Evolutionary conservation across 2,888 invertebrate species (phyloP).

Genomic region (Hymenopus coronatus): DNA sequence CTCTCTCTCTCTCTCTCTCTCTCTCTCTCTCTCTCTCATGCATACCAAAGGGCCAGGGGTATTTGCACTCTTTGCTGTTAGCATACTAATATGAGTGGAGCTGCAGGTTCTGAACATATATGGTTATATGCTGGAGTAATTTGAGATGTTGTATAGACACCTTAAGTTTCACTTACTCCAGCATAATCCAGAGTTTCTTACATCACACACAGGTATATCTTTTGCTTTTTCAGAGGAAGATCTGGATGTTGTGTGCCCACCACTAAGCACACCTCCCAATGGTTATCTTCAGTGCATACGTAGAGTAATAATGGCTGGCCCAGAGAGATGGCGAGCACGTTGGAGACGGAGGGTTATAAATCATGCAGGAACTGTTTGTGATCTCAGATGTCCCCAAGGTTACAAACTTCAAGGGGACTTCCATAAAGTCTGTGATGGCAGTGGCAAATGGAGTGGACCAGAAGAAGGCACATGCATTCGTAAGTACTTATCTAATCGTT

Average conservation of each 20-base stretch:
- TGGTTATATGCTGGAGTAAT: too few relatives aligned
- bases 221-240: constrained; percentile 30
- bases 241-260: constrained; percentile 45
- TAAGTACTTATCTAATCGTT: constrained; percentile 42
- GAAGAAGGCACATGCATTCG: constrained; percentile 50
- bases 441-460: constrained; percentile 50
- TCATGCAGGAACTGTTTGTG: constrained; percentile 51
- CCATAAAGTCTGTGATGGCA: constrained; percentile 47
- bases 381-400: constrained; percentile 49
- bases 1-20: too few relatives aligned
- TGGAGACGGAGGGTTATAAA: constrained; percentile 45
- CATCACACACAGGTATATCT: too few relatives aligned
- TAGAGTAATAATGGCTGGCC: constrained; percentile 37
- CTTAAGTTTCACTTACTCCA: too few relatives aligned
- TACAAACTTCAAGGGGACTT: constrained; percentile 49
- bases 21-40: too few relatives aligned
- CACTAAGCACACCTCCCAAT: constrained; percentile 48
- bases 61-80: too few relatives aligned
- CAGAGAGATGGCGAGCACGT: constrained; percentile 38
- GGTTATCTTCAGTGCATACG: constrained; percentile 52
- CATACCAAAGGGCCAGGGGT: too few relatives aligned
- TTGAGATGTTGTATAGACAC: too few relatives aligned
- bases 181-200: too few relatives aligned
- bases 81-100: too few relatives aligned
- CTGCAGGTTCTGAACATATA: too few relatives aligned